Base-by-base conservation (phyloP, 2,113 vertebrate species). In the Cariama cristata region DNA sequence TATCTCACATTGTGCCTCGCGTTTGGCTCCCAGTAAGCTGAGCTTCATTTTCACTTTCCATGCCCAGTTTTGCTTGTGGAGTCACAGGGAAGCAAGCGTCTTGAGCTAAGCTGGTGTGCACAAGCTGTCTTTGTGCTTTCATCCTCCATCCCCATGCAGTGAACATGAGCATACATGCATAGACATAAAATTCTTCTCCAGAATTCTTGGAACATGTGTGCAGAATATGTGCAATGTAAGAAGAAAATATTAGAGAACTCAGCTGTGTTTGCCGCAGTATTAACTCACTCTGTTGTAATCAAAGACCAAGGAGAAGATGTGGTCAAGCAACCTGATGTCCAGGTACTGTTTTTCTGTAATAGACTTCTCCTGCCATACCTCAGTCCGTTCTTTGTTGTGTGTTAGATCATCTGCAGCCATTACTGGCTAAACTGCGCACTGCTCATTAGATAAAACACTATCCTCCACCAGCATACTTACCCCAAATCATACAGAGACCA, bases 51-150 rank as follows among this genome's bases (percentile, higher is more conserved):
- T 88, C 12, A 28, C 40, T 90, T 90, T 76, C 45, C 33, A 23
- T 94, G 88, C 58, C 47, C 8, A 4, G 49, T 59, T 87, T 45
- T 24, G 20, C 67, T 64, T 49, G 45, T 64, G 42, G 28, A 79
- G 58, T 89, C 62, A 53, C 32, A 72, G 49, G 55, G 55, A 45
- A 86, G 42, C 47, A 56, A 96, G 49, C 44, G n/a, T 92, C 82
- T 83, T 80, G 16, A 86, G 28, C 79, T 68, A 74, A 92, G 68
- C 23, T 90, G 85, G 71, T 77, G 35, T 59, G 72, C 59, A n/a
- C 82, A 95, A 90, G 82, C 80, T 88, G 72, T 59, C 53, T 72
- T 55, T 92, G 58, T 60, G n/a, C 59, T 86, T 92, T 93, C 55
- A 47, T 77, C 88, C 95, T 93, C 33, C 32, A 81, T 44, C 40